phyloP scores from a whole-genome alignment of 2,113 vertebrate genomes.

The Cettia cetti region DNA sequence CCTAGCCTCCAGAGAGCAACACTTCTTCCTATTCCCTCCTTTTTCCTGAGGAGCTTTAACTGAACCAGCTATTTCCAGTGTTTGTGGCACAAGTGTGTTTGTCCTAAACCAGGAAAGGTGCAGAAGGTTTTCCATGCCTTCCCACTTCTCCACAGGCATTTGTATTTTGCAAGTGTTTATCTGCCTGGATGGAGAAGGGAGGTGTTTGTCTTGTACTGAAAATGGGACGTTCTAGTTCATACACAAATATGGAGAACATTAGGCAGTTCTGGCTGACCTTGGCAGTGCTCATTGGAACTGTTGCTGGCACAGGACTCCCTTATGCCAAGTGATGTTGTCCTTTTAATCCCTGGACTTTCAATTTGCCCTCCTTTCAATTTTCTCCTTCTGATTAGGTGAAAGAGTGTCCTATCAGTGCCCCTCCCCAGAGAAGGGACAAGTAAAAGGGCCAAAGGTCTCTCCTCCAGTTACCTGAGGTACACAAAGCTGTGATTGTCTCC shows the following conservation, averaged over 20 bases:
- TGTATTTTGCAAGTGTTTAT: background rate
- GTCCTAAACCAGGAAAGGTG: background rate
- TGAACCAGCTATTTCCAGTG: background rate
- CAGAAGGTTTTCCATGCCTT: background rate
- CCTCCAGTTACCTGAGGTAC: background rate
- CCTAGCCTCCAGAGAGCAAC: background rate
- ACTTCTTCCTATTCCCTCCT: background rate
- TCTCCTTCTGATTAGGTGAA: background rate
- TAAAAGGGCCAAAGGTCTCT: background rate
- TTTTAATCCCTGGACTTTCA: background rate
- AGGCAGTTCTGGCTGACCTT: background rate
- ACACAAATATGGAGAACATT: background rate
- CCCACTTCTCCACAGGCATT: background rate
- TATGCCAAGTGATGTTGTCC: background rate
- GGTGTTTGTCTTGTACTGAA: background rate
- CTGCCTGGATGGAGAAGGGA: background rate
- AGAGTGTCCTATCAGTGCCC: background rate
- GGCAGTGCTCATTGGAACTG: background rate
- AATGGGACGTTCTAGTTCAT: background rate
- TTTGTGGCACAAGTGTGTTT: background rate
- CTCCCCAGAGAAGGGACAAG: background rate
- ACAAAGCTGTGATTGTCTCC: background rate
- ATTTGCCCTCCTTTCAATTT: background rate
- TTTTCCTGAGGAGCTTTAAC: background rate
- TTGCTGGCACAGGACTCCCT: background rate